A percentile compares a stretch with the other conserved stretches of the same genome.
Conservation (phyloP, 2,888 invertebrate species). For the Cryptocephalus moraei region DNA sequence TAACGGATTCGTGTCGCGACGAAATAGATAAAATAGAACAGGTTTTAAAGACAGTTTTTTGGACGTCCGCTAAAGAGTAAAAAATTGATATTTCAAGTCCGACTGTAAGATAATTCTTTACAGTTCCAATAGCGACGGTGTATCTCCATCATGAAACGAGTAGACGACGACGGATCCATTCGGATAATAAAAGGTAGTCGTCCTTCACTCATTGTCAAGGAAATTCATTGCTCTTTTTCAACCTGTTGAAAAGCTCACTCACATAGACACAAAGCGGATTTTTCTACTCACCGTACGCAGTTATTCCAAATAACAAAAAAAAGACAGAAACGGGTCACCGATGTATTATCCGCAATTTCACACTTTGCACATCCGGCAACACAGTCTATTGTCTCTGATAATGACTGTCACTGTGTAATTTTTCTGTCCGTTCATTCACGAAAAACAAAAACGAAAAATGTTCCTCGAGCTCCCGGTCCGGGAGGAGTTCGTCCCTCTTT, state of each 20-base stretch:
- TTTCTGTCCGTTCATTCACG: neutral
- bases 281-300: conserved; percentile 18
- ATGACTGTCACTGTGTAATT: conserved; percentile 1
- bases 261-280: neutral
- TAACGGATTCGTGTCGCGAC: no score
- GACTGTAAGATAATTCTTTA: no score
- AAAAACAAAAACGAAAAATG: no score
- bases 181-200: conserved; percentile 16
- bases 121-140: no score
- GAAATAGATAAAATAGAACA: no score
- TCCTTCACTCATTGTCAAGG: conserved; percentile 30
- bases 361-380: conserved; percentile 28
- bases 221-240: conserved; percentile 22
- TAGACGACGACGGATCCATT: neutral
- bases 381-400: conserved; percentile 21
- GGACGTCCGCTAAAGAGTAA: no score
- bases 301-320: conserved; percentile 14
- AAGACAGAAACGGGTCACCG: conserved; percentile 28
- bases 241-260: neutral
- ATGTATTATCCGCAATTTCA: conserved; percentile 27
- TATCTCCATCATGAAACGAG: no score
- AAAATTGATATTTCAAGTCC: no score
- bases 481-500: no score
- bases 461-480: no score
- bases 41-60: no score